Conservation (phyloP, 2,113 vertebrate genomes). For the Synodontis membranacea region DNA sequence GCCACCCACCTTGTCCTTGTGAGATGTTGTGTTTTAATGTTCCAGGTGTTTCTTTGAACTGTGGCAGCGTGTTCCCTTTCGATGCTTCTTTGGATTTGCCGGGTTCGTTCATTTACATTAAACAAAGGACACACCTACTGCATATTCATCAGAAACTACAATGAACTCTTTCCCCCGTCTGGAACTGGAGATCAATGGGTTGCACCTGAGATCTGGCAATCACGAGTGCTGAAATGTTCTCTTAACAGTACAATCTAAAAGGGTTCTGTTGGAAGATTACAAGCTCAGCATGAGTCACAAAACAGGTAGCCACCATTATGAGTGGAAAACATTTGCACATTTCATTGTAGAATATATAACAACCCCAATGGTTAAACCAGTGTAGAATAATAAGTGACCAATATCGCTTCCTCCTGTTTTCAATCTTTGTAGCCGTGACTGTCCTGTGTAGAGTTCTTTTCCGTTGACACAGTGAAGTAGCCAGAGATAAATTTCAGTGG, state of each 20-base stretch:
- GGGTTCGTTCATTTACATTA: conserved; percentile 37
- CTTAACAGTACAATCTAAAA: not conserved
- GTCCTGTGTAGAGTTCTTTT: not conserved
- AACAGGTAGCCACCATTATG: not conserved
- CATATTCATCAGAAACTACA: conserved; percentile 35
- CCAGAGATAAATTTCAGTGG: not conserved
- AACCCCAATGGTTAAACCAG: not conserved
- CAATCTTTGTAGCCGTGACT: not conserved
- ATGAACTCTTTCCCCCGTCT: conserved; percentile 3
- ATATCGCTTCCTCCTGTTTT: not conserved
- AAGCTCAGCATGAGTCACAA: not conserved
- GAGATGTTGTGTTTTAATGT: conserved; percentile 15
- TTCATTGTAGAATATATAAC: not conserved
- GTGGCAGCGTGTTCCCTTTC: conserved; percentile 9
- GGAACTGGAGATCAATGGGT: conserved; percentile 17
- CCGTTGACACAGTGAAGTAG: not conserved
- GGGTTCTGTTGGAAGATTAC: not conserved
- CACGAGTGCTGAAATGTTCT: not conserved
- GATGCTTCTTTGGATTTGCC: conserved; percentile 8
- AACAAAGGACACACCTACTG: conserved; percentile 31
- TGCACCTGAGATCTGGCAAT: not conserved
- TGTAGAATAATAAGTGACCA: not conserved
- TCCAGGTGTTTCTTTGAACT: conserved; percentile 55
- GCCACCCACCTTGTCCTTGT: not conserved
- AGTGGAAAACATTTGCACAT: not conserved